Evolutionary conservation across 2,113 vertebrate species (phyloP).

Genomic region (Corvus cornix): DNA sequence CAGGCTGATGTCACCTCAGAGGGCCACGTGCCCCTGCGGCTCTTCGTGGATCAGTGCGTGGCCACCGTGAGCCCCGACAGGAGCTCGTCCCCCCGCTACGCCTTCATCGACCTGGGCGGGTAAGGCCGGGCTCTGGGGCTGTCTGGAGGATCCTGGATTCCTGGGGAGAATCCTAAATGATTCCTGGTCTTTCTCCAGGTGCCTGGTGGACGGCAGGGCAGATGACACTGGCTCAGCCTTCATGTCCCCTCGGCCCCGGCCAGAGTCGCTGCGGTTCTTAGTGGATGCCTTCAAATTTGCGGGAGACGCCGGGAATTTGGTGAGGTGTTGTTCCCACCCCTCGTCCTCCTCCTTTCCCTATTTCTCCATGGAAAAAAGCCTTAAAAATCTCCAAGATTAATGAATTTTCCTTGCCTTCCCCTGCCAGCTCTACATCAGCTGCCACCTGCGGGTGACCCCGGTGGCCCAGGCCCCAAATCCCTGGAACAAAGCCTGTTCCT

Average conservation of each 20-base stretch:
- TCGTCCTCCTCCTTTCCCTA: accelerated
- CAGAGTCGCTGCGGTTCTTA: background rate
- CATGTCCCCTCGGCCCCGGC: background rate
- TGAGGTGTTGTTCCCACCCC: background rate
- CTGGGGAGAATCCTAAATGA: accelerated
- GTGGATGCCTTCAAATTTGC: background rate
- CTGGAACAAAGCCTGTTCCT: background rate
- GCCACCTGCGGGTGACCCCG: background rate
- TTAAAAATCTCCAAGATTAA: background rate
- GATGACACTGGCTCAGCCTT: background rate
- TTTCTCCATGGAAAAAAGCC: background rate
- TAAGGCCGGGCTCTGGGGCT: background rate
- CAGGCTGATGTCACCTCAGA: background rate
- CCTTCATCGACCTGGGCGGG: background rate
- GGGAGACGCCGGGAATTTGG: accelerated
- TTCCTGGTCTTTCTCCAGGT: background rate
- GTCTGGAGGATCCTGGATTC: accelerated
- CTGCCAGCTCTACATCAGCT: background rate
- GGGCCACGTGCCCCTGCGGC: background rate
- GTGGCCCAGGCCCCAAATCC: background rate
- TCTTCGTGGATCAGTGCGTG: background rate
- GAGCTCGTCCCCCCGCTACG: background rate
- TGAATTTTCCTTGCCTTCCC: accelerated
- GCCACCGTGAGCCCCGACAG: background rate
- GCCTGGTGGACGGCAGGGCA: background rate